Evolutionary conservation across 2,888 invertebrate species (phyloP).

Genomic region (Eucriotettix oculatus): DNA sequence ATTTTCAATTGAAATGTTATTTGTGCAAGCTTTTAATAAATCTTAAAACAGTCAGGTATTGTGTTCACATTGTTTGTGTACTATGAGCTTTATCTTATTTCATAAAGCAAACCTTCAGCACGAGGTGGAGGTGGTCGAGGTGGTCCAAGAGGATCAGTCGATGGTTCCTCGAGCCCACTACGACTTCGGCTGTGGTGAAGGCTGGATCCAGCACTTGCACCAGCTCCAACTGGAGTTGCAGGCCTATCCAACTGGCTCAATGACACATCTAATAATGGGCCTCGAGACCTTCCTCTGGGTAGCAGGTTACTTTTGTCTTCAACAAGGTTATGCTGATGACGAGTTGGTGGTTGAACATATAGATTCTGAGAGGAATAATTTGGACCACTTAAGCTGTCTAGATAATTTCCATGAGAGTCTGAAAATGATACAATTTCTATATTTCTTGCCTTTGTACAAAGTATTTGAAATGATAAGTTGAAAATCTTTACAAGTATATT

Average conservation of each 20-base stretch:
- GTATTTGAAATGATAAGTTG: too few species aligned
- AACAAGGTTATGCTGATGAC: slow-evolving; percentile 25
- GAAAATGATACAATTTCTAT: background rate
- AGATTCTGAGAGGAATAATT: slow-evolving; percentile 77
- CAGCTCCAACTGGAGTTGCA: slow-evolving; percentile 24
- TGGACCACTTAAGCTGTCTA: slow-evolving; percentile 21
- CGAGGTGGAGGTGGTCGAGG: slow-evolving; percentile 76
- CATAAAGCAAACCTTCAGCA: slow-evolving; percentile 43
- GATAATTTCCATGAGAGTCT: slow-evolving; percentile 24
- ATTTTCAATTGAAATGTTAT: too few species aligned
- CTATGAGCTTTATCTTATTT: too few species aligned
- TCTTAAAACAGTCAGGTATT: too few species aligned
- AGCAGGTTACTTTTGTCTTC: slow-evolving; percentile 56
- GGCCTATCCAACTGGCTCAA: slow-evolving; percentile 41
- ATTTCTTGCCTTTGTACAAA: too few species aligned
- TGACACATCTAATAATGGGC: slow-evolving; percentile 45
- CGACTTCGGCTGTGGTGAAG: slow-evolving; percentile 15
- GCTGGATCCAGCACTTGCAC: slow-evolving; percentile 9
- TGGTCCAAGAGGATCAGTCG: slow-evolving; percentile 35
- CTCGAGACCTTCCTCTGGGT: slow-evolving; percentile 46
- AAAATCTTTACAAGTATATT: too few species aligned
- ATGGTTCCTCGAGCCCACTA: slow-evolving; percentile 20
- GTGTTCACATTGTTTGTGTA: too few species aligned
- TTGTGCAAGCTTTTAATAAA: too few species aligned
- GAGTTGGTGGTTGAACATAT: slow-evolving; percentile 80